Evolutionary conservation across 2,888 invertebrate genomes (phyloP).

Genomic region (Agrotis clavis): DNA sequence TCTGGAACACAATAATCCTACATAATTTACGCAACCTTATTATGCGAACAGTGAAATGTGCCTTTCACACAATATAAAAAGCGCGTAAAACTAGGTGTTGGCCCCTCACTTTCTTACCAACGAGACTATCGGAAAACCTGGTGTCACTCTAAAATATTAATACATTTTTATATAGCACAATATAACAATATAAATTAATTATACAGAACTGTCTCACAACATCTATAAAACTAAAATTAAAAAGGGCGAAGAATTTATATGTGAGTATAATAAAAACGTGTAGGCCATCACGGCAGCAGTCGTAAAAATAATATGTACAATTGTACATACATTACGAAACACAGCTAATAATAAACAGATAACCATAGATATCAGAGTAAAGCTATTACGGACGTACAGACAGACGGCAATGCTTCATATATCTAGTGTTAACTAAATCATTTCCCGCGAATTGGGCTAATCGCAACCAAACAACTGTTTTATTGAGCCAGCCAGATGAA

Average conservation of each 20-base stretch:
- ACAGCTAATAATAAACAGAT: slow-evolving; percentile 13
- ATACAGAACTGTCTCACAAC: background rate
- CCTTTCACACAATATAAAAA: slow-evolving; percentile 38
- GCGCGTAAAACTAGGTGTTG: slow-evolving; percentile 27
- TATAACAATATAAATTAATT: background rate
- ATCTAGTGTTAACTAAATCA: slow-evolving; percentile 60
- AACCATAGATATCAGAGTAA: slow-evolving; percentile 18
- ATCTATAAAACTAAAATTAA: background rate
- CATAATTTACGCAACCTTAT: slow-evolving; percentile 61
- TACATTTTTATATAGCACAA: background rate
- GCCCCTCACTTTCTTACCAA: slow-evolving; percentile 26
- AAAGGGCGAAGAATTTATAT: slow-evolving; percentile 11
- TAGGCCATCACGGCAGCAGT: background rate
- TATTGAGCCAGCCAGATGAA: slow-evolving; percentile 59
- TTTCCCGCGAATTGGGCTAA: slow-evolving; percentile 60
- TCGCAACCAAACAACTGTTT: slow-evolving; percentile 61
- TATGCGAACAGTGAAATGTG: slow-evolving; percentile 36
- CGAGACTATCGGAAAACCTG: slow-evolving; percentile 4
- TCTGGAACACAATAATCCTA: slow-evolving; percentile 37
- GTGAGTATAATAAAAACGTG: background rate
- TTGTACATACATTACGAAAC: slow-evolving; percentile 9
- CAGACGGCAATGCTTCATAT: slow-evolving; percentile 31
- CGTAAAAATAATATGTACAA: background rate
- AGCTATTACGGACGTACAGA: slow-evolving; percentile 29
- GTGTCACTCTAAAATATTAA: background rate